Evolutionary conservation across 2,888 invertebrate species (phyloP).

Genomic region (Leucophora obtusa): DNA sequence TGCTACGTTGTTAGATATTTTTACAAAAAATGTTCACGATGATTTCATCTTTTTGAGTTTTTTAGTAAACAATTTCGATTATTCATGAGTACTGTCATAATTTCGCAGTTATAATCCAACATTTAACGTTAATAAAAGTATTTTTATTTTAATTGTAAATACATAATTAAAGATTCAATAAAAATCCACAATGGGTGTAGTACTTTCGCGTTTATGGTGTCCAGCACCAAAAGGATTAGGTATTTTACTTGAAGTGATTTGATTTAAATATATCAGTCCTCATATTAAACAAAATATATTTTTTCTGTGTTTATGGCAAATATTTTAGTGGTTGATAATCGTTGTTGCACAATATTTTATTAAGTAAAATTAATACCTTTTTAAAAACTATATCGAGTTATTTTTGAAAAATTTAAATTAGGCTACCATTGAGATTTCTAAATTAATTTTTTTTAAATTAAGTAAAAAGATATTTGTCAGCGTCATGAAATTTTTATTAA

Average conservation of each 20-base stretch:
- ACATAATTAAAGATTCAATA: neutral
- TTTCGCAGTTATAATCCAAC: constrained; percentile 9
- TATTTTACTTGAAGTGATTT: constrained; percentile 2
- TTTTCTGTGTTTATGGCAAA: too few relatives aligned
- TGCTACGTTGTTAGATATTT: neutral
- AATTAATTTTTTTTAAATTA: too few relatives aligned
- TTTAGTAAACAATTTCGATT: constrained; percentile 11
- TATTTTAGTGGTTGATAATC: too few relatives aligned
- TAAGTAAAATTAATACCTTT: too few relatives aligned
- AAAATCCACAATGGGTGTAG: constrained; percentile 24
- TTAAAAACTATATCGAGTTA: too few relatives aligned
- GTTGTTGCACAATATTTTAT: too few relatives aligned
- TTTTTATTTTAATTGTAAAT: neutral
- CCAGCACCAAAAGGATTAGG: constrained; percentile 41
- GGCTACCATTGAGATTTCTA: too few relatives aligned
- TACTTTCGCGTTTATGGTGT: constrained; percentile 47
- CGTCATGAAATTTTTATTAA: too few relatives aligned
- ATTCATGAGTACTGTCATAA: neutral
- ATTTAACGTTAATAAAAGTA: neutral
- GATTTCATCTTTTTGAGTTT: constrained; percentile 4
- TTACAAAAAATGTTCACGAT: neutral
- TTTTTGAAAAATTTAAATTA: too few relatives aligned
- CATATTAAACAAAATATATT: too few relatives aligned
- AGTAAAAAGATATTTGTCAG: too few relatives aligned
- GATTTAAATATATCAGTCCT: neutral